Base-by-base conservation (phyloP, 2,113 vertebrate genomes). In the Xyliphius kryptos region DNA sequence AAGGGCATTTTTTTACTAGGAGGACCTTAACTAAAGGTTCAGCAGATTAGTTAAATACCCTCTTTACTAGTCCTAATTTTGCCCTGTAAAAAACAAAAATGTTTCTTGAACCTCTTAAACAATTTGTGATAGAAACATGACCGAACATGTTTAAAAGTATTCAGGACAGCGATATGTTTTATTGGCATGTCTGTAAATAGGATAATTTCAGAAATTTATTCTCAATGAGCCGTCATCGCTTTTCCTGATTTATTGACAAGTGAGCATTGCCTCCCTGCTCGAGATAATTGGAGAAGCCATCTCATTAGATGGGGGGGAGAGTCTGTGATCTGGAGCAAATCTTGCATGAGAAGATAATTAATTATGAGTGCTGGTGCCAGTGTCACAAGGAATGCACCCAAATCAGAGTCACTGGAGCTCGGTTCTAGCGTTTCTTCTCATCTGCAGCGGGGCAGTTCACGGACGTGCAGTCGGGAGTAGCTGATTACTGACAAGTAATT, bases 401-500 rank as follows among this genome's bases (percentile, higher is more conserved):
- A 76, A 72, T 61, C 56, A n/a, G n/a, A 17, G 32, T 48, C 22
- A 43, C 47, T 51, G 57, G 69, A 73, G 65, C 67, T 72, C 74
- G 67, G 11, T 71, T 70, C 48, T 54, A 43, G 22, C 32, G 69
- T 67, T 84, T 75, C 74, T 74, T 76, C 76, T 68, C 76, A 72
- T 73, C 77, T 80, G 77, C 80, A 70, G 80, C 81, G 78, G 76
- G 81, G 74, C 78, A 76, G 82, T 81, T 80, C 81, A 83, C 77
- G 65, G 83, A 79, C 79, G 82, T 79, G 83, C 86, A 89, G 88
- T 91, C 89, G 89, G 83, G 81, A 87, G 87, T 86, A 86, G 88
- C 86, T 89, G 88, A 93, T 92, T 90, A 90, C 86, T 71, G 82
- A 82, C 86, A 88, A 88, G 84, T 91, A 92, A 92, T 92, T 91